Base-by-base conservation (phyloP, 2,113 vertebrate genomes). In the Xiphophorus couchianus region DNA sequence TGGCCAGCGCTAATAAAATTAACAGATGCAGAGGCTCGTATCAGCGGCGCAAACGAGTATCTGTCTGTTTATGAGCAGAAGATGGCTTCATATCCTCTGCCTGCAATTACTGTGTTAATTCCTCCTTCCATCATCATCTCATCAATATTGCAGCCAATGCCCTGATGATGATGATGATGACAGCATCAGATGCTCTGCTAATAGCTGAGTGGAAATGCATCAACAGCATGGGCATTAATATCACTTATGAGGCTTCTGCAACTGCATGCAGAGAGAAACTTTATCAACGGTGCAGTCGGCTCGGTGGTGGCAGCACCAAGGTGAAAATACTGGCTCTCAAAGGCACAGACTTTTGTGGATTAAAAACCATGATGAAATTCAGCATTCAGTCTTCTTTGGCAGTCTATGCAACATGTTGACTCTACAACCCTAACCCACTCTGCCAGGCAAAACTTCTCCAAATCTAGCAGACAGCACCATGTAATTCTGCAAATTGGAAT, bases 61-160 rank as follows among this genome's bases (percentile, higher is more conserved):
- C 67, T 80, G 66, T 78, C 62, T 82, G 12, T 90, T 87, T 78
- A 88, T 78, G 51, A 58, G 51, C 51, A 58, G 51, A 58, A 58
- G 51, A 58, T 58, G 66, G 82, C 72, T 88, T 65, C 27, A 77
- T 83, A 81, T 88, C 73, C 83, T 35, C 37, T 3, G 60, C 81
- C 83, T 15, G 22, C 86, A 78, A 89, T 88, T 76, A 62, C 62
- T 42, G 58, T 8, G 76, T 82, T 84, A 69, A 89, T 86, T 73
- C 63, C 15, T 10, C 61, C 62, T 51, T 73, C 78, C 65, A 76
- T 84, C 87, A 84, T 81, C 78, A 62, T 77, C 72, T 86, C 61
- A 82, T 91, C 84, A 86, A 84, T 86, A 81, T 88, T 86, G 79
- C 86, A 88, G 60, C 44, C 12, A 73, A 77, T 70, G 78, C 69